Conservation (phyloP, 2,113 vertebrate genomes). For the Grallaria varia region DNA sequence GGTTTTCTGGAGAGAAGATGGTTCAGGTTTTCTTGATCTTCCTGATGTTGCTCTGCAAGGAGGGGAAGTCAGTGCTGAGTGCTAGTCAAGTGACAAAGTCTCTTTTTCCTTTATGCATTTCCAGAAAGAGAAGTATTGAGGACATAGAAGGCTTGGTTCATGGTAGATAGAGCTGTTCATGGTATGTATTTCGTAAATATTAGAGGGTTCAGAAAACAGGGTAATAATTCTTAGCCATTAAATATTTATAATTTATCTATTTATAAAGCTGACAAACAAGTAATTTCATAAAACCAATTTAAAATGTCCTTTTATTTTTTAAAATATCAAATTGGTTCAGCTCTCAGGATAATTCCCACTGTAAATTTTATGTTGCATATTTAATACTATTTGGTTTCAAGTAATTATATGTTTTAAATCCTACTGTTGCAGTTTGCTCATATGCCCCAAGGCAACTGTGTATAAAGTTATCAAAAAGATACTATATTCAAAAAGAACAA, state of each 20-base stretch:
- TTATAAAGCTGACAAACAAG: constrained; percentile 20
- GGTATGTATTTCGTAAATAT: background rate
- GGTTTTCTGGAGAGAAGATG: background rate
- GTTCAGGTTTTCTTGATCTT: background rate
- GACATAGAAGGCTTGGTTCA: background rate
- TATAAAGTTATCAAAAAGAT: background rate
- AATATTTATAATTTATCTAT: constrained; percentile 18
- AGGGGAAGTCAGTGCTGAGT: background rate
- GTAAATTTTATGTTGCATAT: constrained; percentile 27
- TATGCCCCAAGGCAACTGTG: constrained; percentile 43
- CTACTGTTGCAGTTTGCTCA: background rate
- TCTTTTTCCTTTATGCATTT: background rate
- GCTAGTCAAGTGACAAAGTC: background rate
- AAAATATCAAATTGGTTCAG: background rate
- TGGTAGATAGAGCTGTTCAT: background rate
- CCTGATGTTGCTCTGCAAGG: background rate
- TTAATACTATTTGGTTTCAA: constrained; percentile 40
- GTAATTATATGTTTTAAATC: background rate
- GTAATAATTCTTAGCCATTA: background rate
- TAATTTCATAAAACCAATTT: constrained; percentile 4
- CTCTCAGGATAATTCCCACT: background rate
- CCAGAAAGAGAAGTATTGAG: background rate
- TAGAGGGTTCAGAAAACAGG: background rate
- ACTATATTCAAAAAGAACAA: background rate
- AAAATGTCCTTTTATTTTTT: background rate